A percentile compares a stretch with the other conserved stretches of the same genome.
Evolutionary conservation across 2,113 vertebrate species (phyloP).

Genomic region (Oxyura jamaicensis): DNA sequence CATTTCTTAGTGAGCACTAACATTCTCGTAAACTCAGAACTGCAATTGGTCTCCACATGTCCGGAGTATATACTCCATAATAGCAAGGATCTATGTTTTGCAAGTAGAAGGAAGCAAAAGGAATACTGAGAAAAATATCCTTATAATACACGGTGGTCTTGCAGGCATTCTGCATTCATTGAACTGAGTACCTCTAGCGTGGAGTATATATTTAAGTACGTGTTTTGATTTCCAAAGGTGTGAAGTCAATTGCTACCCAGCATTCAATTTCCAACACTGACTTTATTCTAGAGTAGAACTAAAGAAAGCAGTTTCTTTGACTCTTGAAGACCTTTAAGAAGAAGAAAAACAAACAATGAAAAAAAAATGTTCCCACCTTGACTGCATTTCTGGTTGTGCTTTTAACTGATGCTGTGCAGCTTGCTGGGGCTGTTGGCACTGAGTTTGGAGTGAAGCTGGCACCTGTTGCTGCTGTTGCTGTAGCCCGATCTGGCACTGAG

Average conservation of each 20-base stretch:
- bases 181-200: neutral
- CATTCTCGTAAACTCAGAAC: neutral
- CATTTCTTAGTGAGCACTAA: neutral
- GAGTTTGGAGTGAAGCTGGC: conserved; percentile 71
- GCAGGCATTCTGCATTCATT: neutral
- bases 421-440: conserved; percentile 78
- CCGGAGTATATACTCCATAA: neutral
- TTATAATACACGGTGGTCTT: neutral
- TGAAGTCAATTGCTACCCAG: neutral
- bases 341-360: accelerated
- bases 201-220: neutral
- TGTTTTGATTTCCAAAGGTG: neutral
- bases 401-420: conserved; percentile 75
- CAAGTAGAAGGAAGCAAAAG: neutral
- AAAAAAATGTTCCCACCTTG: conserved; percentile 81
- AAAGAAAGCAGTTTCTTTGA: neutral
- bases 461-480: conserved; percentile 49
- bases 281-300: neutral
- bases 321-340: neutral
- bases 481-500: conserved; percentile 73
- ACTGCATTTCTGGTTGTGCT: conserved; percentile 96
- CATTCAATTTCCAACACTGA: neutral
- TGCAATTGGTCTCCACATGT: neutral
- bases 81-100: neutral
- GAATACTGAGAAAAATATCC: neutral